Evolutionary conservation across 1,140 invertebrate species (phyloP), one percentile per base, ranked within the genome.

Genomic region (Anastrepha obliqua): DNA sequence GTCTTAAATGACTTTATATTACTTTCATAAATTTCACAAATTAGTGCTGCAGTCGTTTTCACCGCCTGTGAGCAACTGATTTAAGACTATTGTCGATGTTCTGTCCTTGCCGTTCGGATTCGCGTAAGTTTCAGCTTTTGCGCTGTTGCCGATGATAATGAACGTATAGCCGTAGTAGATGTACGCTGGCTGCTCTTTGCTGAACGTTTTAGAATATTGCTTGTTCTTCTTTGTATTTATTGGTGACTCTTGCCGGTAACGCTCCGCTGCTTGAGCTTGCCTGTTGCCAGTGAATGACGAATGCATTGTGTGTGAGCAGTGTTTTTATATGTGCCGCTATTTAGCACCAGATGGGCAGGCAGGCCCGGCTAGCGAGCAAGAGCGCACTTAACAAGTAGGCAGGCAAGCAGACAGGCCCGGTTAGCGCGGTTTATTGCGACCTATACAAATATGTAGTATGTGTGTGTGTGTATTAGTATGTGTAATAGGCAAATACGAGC

Each of bases 221-320:
- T 74, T 51, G 20, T 70, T 4, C 44, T 13, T 29, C 39, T n/a
- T 44, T n/a, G n/a, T n/a, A n/a, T n/a, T n/a, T 62, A 62, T 13
- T 62, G 8, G 51, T 55, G 51, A 1, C 15, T 62, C 60, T 62
- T 62, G 60, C 2, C 60, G 60, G 8, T 62, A 13, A 81, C 44
- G 51, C 74, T 78, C 44, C 51, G 70, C 70, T 81, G 47, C 20
- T 81, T 51, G 20, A 4, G n/a, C 44, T 29, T 55, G 74, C 44
- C 44, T 81, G 64, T 67, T 67, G 51, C 47, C 74, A 55, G 74
- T 81, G 74, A 81, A 81, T 81, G 74, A 58, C 74, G 74, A 81
- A 81, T n/a, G 11, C 74, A n/a, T 17, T 55, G 47, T 3, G 74
- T 15, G 11, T 2, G 51, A 20, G 47, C 47, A 81, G 47, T 42